Evolutionary conservation across 2,113 vertebrate species (phyloP).

Genomic region (Pelodiscus sinensis): DNA sequence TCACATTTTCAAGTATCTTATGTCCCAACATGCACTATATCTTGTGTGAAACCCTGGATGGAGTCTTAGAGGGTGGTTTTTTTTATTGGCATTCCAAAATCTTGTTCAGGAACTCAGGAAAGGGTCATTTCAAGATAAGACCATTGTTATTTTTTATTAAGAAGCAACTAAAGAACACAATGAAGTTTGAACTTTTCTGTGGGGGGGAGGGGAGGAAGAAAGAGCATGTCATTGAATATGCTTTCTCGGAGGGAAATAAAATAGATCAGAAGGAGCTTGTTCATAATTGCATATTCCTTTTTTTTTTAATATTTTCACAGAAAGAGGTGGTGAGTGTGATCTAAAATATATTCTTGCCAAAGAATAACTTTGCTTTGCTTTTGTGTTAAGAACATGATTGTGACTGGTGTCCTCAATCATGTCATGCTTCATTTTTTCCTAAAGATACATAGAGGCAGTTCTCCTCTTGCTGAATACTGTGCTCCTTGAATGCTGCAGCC

Average conservation of each 20-base stretch:
- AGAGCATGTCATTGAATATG: neutral
- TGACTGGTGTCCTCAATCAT: conserved; percentile 16
- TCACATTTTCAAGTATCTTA: neutral
- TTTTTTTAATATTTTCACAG: conserved; percentile 69
- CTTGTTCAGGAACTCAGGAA: neutral
- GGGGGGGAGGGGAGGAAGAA: neutral
- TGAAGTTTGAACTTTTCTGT: neutral
- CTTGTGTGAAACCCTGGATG: neutral
- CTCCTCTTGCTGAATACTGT: neutral
- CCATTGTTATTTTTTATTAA: neutral
- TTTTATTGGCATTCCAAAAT: neutral
- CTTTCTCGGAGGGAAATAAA: conserved; percentile 16
- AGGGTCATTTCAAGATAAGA: neutral
- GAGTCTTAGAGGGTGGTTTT: neutral
- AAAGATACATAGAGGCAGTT: neutral
- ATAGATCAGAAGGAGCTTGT: conserved; percentile 26
- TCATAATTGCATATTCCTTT: conserved; percentile 59
- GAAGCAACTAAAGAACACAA: neutral
- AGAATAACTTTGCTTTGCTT: conserved; percentile 7
- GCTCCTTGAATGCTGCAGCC: conserved; percentile 2
- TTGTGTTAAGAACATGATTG: conserved; percentile 62
- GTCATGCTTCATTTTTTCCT: conserved; percentile 5
- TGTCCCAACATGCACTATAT: neutral
- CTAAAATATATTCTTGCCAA: conserved; percentile 26
- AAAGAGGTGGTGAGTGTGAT: conserved; percentile 79